These are phyloP conservation scores for Okamejei kenojei DNA, from an alignment of 2,797 vertebrate species.

Conservation along the genomic window DNA sequence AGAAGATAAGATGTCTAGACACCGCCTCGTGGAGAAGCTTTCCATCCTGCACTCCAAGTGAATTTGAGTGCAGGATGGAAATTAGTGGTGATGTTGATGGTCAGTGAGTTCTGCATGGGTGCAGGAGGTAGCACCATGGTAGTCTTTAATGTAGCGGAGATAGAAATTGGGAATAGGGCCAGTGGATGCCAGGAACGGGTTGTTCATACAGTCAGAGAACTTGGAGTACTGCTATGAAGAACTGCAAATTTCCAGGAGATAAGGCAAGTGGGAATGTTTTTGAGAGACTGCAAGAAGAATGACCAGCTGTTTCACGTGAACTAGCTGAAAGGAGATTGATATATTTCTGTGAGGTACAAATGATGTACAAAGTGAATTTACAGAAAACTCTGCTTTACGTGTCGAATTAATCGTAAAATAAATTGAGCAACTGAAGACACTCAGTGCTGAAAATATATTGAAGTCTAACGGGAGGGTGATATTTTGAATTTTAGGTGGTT, in stretches of 20 bases:
- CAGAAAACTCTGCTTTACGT: no score
- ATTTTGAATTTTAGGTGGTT: not conserved
- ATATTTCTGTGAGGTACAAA: not conserved
- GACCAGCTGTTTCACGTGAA: not conserved
- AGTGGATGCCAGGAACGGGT: no score
- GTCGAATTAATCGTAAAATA: not conserved
- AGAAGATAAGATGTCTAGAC: no score
- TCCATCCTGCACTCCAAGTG: no score
- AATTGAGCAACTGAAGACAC: not conserved
- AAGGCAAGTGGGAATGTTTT: not conserved
- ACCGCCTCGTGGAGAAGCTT: no score
- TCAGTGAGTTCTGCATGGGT: no score
- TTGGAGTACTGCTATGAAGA: not conserved
- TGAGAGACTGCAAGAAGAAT: not conserved
- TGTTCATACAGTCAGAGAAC: not conserved
- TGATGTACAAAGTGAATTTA: no score
- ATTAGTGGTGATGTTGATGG: no score
- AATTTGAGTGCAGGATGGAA: no score
- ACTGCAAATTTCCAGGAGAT: constrained; percentile 2
- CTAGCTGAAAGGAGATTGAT: not conserved
- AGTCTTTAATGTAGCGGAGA: no score
- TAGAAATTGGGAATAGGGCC: no score
- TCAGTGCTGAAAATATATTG: not conserved
- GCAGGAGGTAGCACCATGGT: no score
- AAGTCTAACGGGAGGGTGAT: not conserved